Evolutionary conservation across 1,140 invertebrate genomes (phyloP), one percentile per base, ranked within the genome.

Genomic region (Arion vulgaris): DNA sequence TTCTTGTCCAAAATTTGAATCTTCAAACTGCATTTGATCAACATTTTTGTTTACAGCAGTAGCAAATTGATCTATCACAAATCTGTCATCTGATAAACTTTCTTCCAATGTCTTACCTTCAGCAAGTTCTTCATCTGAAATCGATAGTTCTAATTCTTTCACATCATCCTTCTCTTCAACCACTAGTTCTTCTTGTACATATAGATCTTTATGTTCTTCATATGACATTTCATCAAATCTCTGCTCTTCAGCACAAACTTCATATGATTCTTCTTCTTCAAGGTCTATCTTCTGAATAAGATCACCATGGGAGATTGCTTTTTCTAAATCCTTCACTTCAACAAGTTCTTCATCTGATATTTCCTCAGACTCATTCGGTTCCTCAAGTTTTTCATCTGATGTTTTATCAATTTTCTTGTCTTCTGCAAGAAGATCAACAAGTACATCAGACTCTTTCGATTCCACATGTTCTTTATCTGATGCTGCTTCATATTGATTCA

Each of bases 121-220:
- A 49, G 19, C 45, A 49, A 49, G 45, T 11, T 49, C 45, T 49
- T 49, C 45, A 19, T 9, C 45, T 23, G 13, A 62, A 62, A 62
- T 82, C 72, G n/a, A n/a, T n/a, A n/a, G n/a, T n/a, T n/a, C n/a
- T n/a, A n/a, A n/a, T n/a, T n/a, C n/a, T 53, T 53, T 69, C 68
- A 57, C 82, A 23, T 15, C n/a, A 28, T 53, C n/a, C 34, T 79
- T 49, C n/a, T 75, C 38, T 19, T 28, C 28, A 26, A 19, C 41
- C 19, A 34, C 85, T 53, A 85, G 86, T 69, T 28, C 72, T 19
- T 82, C n/a, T 45, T 76, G 23, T 2, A 32, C 68, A 32, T 51
- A 26, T 19, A 51, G 57, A 62, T 62, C 57, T n/a, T 62, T 23
- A 62, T 62, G 5, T 62, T 62, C 45, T 49, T 49, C 19, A 39